These are phyloP conservation scores for Cebidichthys violaceus DNA, from an alignment of 2,113 vertebrate genomes.

Conservation along the genomic window DNA sequence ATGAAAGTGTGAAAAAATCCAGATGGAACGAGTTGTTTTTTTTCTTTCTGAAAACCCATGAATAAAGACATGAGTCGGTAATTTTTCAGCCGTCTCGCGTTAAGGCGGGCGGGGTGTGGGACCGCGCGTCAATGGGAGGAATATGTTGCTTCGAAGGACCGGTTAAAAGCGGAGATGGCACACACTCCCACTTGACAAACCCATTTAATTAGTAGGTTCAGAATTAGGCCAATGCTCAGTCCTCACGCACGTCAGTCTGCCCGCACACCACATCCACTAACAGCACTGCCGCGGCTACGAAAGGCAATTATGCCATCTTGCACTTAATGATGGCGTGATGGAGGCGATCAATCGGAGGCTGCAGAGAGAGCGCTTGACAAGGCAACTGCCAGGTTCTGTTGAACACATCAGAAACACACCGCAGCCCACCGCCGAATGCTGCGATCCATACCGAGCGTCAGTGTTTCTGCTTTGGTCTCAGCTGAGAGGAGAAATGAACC, in stretches of 20 bases:
- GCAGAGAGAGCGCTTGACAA: slow-evolving; percentile 57
- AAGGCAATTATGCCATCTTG: slow-evolving; percentile 73
- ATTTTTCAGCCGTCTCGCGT: slow-evolving; percentile 44
- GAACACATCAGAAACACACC: slow-evolving; percentile 66
- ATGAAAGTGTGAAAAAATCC: slow-evolving; percentile 23
- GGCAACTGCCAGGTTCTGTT: slow-evolving; percentile 66
- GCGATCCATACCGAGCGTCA: slow-evolving; percentile 63
- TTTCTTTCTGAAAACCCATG: slow-evolving; percentile 41
- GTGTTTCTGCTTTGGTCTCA: slow-evolving; percentile 63
- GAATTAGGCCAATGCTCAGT: slow-evolving; percentile 49
- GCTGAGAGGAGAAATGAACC: slow-evolving; percentile 52
- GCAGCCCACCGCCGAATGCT: slow-evolving; percentile 28
- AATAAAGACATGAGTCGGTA: slow-evolving; percentile 49
- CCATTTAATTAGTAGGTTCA: slow-evolving; percentile 73
- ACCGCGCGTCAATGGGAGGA: slow-evolving; percentile 6
- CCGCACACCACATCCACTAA: slow-evolving; percentile 38
- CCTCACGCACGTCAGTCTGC: slow-evolving; percentile 20
- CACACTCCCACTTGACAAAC: slow-evolving; percentile 57
- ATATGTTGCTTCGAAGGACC: slow-evolving; percentile 50
- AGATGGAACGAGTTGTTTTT: slow-evolving; percentile 31
- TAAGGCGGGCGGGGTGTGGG: not conserved
- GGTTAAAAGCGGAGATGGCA: slow-evolving; percentile 23
- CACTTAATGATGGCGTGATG: slow-evolving; percentile 72
- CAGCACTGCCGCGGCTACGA: slow-evolving; percentile 43
- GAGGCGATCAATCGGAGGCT: slow-evolving; percentile 66